phyloP scores from a whole-genome alignment of 2,113 vertebrate species.

The Salminus brasiliensis region DNA sequence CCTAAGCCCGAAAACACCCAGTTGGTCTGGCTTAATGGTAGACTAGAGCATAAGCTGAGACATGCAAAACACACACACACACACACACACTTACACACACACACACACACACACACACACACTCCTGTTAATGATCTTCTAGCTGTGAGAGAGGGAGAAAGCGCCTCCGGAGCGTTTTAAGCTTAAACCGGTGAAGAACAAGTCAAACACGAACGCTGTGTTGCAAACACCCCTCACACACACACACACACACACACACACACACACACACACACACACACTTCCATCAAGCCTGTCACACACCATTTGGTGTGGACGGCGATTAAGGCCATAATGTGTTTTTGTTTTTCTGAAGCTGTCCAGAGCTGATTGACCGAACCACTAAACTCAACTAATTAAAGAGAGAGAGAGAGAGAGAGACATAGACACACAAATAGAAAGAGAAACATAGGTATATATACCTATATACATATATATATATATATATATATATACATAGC shows the following conservation, averaged over 20 bases:
- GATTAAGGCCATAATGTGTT: conserved; percentile 65
- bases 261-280: conserved; percentile 44
- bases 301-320: conserved; percentile 68
- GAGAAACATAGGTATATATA: background rate
- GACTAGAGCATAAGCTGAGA: conserved; percentile 51
- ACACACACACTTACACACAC: conserved; percentile 29
- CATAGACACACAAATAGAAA: background rate
- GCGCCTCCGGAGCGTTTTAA: conserved; percentile 28
- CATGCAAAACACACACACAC: conserved; percentile 47
- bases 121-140: conserved; percentile 18
- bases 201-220: conserved; percentile 33
- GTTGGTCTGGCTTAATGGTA: conserved; percentile 52
- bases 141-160: too few relatives aligned
- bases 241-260: conserved; percentile 39
- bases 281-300: conserved; percentile 60
- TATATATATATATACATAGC: too few relatives aligned
- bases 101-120: conserved; percentile 36
- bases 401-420: background rate
- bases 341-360: conserved; percentile 60
- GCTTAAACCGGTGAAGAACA: conserved; percentile 60
- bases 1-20: conserved; percentile 35
- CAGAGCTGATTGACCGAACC: background rate
- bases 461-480: too few relatives aligned
- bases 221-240: conserved; percentile 32
- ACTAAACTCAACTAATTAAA: conserved; percentile 4